These are phyloP conservation scores for Chloroceryle aenea DNA, from an alignment of 2,113 vertebrate genomes.

Conservation along the genomic window DNA sequence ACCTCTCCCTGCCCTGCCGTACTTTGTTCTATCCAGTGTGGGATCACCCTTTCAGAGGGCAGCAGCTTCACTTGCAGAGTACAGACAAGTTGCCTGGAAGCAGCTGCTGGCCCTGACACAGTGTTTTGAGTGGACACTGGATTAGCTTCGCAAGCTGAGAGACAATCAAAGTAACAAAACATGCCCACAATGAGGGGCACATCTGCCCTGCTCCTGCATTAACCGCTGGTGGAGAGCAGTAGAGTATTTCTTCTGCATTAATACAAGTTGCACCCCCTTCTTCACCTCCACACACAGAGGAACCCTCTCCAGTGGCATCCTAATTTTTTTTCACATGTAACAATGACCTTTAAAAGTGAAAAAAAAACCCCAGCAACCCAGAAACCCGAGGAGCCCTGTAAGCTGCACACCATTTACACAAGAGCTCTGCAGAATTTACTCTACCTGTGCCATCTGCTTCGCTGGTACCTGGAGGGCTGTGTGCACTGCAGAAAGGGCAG, in stretches of 20 bases:
- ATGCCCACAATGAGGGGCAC: neutral
- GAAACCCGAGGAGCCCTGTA: conserved; percentile 58
- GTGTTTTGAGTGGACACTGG: neutral
- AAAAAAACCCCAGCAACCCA: neutral
- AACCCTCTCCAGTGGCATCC: conserved; percentile 21
- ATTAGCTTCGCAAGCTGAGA: neutral
- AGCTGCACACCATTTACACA: conserved; percentile 75
- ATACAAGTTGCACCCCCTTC: neutral
- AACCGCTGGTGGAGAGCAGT: neutral
- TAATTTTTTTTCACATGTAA: conserved; percentile 54
- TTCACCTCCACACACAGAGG: neutral
- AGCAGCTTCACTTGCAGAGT: neutral
- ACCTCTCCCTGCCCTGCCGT: neutral
- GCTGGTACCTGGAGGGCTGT: conserved; percentile 53
- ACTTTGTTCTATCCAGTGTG: neutral
- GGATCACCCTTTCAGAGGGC: neutral
- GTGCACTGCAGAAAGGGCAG: conserved; percentile 63
- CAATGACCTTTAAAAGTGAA: conserved; percentile 73
- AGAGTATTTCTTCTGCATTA: neutral
- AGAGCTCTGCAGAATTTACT: conserved; percentile 74
- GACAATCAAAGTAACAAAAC: neutral
- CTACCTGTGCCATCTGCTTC: conserved; percentile 65
- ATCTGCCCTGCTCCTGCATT: neutral
- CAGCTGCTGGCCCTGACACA: neutral
- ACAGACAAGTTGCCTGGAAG: neutral